Evolutionary conservation across 2,888 invertebrate genomes (phyloP), one percentile per base, ranked within the genome.

Genomic region (Drosophila eohydei): DNA sequence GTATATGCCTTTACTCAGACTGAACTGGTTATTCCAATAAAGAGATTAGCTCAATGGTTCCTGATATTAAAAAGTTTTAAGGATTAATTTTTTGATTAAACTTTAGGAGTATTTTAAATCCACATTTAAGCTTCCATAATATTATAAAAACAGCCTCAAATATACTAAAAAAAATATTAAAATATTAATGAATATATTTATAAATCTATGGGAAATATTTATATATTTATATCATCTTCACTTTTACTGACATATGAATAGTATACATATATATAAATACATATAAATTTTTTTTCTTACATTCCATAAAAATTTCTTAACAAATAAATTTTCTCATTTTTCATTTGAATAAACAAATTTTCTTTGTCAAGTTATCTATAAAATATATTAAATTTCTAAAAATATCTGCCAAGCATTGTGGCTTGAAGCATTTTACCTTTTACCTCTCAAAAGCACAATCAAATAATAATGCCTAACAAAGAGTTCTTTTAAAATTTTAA

Each of bases 391-490:
- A 36, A 36, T 43, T 51, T 30, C n/a, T 12, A 14, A 16, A 41
- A 55, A 56, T 57, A 34, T 5, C 26, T 46, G 28, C 12, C 1
- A 14, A 12, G 12, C 9, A 46, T 12, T 38, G 34, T 9, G 9
- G 61, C 36, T 28, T 6, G 0, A 9, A 21, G 60, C 21, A 14
- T 36, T 9, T 34, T 21, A 8, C 4, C 26, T 36, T 50, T 16
- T 11, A 40, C 11, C 28, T 28, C 6, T 50, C 32, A 32, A 32
- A 5, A 16, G 32, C 16, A 34, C 16, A 32, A n/a, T 32, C 38
- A 52, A 54, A 54, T 41, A 41, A 56, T 16, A 38, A 32, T 46
- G 62, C 16, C 21, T 16, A 16, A 36, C 26, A 21, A 43, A 26
- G 12, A 16, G 26, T 14, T 38, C 2, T 21, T n/a, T 32, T 34